Evolutionary conservation across 1,140 invertebrate species (phyloP), one percentile per base, ranked within the genome.

Genomic region (Drosophila mauritiana): DNA sequence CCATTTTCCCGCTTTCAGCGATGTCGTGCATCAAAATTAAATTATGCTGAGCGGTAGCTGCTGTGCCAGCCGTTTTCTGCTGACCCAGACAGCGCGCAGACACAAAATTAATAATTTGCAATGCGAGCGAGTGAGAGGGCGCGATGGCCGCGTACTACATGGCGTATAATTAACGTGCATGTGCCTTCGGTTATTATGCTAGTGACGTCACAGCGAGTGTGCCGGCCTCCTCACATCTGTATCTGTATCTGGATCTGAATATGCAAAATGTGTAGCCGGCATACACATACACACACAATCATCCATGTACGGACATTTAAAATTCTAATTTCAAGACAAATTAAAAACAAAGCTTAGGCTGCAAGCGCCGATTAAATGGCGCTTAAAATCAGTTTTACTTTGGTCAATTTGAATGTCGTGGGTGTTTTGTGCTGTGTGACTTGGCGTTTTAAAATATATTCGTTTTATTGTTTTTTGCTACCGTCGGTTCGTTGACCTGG

Each of bases 321-420:
- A 88, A 89, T 88, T 89, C 84, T 89, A 89, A 88, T 89, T 88
- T 84, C 83, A 89, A 88, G 83, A 79, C 84, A 89, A 88, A 88
- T 86, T 80, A 83, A 86, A 88, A 79, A 80, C 83, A 88, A 76
- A 82, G 75, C 64, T 48, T 57, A 54, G 73, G 83, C 83, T 86
- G 65, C 75, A 80, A 59, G 75, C 83, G 72, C 72, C 80, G 84
- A 88, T 88, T 88, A 88, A 88, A 88, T 80, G 83, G 84, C 84
- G 84, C 83, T 79, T 88, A 73, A 79, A 89, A 77, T 78, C 69
- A 55, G 42, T 57, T 73, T 70, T 56, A 49, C 58, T 77, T 78
- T 89, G 84, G 76, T 73, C 76, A 78, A 83, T 83, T 73, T 79
- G 46, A 88, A 77, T 79, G 76, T 62, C 42, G 74, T 77, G 83